Evolutionary conservation across 2,888 invertebrate species (phyloP).

Genomic region (Gari tellinella): DNA sequence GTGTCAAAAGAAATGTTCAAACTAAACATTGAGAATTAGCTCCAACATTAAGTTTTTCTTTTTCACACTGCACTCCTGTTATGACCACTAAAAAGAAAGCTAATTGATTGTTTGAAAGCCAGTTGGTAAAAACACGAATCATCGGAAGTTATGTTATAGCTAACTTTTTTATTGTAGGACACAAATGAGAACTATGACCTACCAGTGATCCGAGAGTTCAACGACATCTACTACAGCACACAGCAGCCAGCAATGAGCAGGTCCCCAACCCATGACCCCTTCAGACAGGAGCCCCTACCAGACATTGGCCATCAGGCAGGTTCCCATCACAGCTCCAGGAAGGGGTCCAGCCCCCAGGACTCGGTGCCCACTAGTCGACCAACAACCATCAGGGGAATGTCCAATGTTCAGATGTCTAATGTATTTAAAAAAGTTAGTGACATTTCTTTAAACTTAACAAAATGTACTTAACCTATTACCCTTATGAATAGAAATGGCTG

Average conservation of each 20-base stretch:
- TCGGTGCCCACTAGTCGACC: conserved; percentile 16
- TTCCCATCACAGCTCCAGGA: conserved; percentile 15
- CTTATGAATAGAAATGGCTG: too few relatives aligned
- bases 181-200: conserved; percentile 78
- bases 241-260: conserved; percentile 55
- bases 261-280: conserved; percentile 50
- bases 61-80: neutral
- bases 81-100: too few relatives aligned
- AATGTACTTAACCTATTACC: too few relatives aligned
- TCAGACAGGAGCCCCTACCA: conserved; percentile 70
- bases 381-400: conserved; percentile 33
- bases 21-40: too few relatives aligned
- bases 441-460: too few relatives aligned
- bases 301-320: conserved; percentile 62
- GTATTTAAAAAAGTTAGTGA: conserved; percentile 71
- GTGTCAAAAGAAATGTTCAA: too few relatives aligned
- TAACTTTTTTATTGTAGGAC: conserved; percentile 70
- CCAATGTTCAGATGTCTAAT: conserved; percentile 69
- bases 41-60: neutral
- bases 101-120: too few relatives aligned
- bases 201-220: conserved; percentile 76
- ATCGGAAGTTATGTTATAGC: too few relatives aligned
- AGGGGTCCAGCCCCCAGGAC: conserved; percentile 18
- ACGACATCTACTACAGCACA: conserved; percentile 74
- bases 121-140: neutral